Evolutionary conservation across 2,797 vertebrate genomes (phyloP), one percentile per base, ranked within the genome.

Genomic region (Urosaurus nigricauda): DNA sequence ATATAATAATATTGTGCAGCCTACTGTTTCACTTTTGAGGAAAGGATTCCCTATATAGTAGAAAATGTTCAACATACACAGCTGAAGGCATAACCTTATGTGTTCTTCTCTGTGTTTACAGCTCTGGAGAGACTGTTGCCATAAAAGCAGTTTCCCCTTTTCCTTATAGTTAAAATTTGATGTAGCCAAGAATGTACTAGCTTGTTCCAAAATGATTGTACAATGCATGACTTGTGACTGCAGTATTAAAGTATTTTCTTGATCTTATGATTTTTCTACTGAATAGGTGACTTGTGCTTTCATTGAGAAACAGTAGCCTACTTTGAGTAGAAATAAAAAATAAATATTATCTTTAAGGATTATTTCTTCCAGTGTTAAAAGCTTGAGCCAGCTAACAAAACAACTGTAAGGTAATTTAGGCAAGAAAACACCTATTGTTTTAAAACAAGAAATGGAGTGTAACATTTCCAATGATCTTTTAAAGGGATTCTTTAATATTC

Each of bases 261-360:
- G 35, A 71, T 73, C 87, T 70, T 70, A 77, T 65, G n/a, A 60
- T 35, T 79, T 71, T 79, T 58, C 19, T 79, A 37, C 37, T 89
- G 37, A 84, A 84, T 84, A 79, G 32, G 35, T 71, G 77, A 80
- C 63, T 80, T 80, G 77, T 80, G 37, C 35, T 71, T 70, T 56
- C 4, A 89, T 21, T 73, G 13, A 58, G 40, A 81, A 87, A 84
- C 26, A 58, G 83, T 51, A 60, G n/a, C 24, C 47, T 85, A 47
- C 40, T 60, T 65, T 83, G 43, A 88, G n/a, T 8, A 65, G 60
- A 74, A 82, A 43, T 87, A 75, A 82, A 87, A 87, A 43, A 60
- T 73, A 87, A 79, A 87, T 65, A 86, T 86, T 51, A 71, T 47
- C 11, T 5, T 71, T 71, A 60, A 77, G 60, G 43, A 77, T 58